These are phyloP conservation scores for Cistogaster globosa DNA, from an alignment of 2,888 invertebrate genomes.

Conservation along the genomic window DNA sequence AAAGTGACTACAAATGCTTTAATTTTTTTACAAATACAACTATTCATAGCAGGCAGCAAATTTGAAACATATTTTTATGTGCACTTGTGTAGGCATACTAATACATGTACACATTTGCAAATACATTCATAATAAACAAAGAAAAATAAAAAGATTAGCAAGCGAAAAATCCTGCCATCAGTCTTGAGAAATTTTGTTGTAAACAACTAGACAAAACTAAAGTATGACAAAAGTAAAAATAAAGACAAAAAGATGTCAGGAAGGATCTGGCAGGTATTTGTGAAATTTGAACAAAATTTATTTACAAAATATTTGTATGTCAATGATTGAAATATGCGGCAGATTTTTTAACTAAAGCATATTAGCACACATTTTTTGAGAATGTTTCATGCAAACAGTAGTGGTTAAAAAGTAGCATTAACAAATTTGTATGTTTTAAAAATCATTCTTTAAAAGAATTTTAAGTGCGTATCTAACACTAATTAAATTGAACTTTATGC, in stretches of 20 bases:
- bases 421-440: no score
- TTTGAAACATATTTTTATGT: constrained; percentile 44
- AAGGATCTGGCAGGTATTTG: neutral
- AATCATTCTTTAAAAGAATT: no score
- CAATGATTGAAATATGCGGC: constrained; percentile 42
- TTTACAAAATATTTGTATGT: constrained; percentile 44
- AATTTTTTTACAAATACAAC: no score
- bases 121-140: constrained; percentile 30
- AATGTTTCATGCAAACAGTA: neutral
- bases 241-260: neutral
- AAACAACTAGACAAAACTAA: constrained; percentile 56
- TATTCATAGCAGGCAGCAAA: constrained; percentile 15
- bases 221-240: constrained; percentile 7
- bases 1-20: no score
- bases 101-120: neutral
- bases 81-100: neutral
- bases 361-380: constrained; percentile 2
- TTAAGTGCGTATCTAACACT: no score
- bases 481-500: no score
- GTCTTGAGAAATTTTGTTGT: constrained; percentile 67
- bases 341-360: constrained; percentile 32
- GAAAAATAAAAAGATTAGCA: constrained; percentile 45
- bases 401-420: neutral
- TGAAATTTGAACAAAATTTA: constrained; percentile 1
- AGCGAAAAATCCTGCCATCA: constrained; percentile 58